Conservation (phyloP, 2,113 vertebrate genomes). For the Tachysurus fulvidraco region DNA sequence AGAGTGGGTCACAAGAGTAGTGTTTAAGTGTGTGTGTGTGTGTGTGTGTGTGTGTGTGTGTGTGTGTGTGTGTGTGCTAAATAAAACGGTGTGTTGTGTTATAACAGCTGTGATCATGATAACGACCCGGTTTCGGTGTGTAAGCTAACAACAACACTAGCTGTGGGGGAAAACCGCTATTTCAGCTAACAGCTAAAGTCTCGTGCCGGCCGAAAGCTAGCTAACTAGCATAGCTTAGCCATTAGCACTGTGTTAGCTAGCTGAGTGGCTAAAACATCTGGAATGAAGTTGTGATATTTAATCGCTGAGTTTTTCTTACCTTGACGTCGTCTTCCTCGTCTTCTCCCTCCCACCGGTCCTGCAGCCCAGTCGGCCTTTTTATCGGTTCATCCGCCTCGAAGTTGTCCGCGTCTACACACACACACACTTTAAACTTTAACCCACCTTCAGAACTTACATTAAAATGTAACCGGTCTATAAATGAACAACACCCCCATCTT, state of each 20-base stretch:
- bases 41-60: too few relatives aligned
- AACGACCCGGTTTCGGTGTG: neutral
- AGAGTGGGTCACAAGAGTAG: neutral
- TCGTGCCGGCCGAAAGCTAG: neutral
- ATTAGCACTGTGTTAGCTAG: neutral
- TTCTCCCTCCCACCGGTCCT: conserved; percentile 70
- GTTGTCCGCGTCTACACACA: conserved; percentile 79
- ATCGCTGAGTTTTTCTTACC: conserved; percentile 57
- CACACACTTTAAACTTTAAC: conserved; percentile 28
- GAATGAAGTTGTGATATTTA: too few relatives aligned
- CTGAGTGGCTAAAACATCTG: conserved; percentile 20
- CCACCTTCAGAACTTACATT: neutral
- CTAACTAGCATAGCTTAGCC: neutral
- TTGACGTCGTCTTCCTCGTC: conserved; percentile 82
- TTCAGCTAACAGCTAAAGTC: neutral
- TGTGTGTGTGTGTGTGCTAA: neutral
- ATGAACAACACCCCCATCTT: conserved; percentile 57
- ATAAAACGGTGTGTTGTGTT: too few relatives aligned
- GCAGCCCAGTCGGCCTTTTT: conserved; percentile 59
- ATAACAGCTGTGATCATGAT: too few relatives aligned
- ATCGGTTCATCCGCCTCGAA: conserved; percentile 80
- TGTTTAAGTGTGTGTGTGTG: too few relatives aligned
- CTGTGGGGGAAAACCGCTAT: neutral
- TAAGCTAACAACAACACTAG: neutral
- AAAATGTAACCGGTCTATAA: neutral